phyloP scores from a whole-genome alignment of 2,113 vertebrate species.

The Melanerpes formicivorus region DNA sequence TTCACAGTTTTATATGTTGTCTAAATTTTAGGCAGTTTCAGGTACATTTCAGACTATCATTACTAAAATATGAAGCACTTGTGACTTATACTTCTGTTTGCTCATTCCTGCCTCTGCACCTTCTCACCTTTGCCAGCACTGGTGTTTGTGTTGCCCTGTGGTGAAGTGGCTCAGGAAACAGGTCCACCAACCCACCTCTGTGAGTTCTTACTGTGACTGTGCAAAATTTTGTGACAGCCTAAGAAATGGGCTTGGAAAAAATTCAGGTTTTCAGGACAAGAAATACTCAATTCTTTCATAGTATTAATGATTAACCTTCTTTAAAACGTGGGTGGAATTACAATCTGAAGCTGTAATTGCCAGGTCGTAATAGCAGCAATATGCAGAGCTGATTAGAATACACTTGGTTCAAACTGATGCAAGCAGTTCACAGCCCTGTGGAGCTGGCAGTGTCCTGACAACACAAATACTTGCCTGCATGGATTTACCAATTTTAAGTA shows the following conservation, averaged over 20 bases:
- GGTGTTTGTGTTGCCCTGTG: background rate
- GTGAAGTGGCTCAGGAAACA: background rate
- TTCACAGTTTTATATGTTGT: background rate
- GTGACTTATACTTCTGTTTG: background rate
- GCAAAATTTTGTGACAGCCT: background rate
- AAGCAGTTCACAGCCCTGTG: background rate
- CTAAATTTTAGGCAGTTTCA: background rate
- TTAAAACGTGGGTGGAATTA: background rate
- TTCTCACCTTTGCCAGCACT: background rate
- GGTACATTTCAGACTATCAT: background rate
- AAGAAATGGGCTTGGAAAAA: background rate
- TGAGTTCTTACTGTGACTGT: background rate
- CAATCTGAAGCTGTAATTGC: background rate
- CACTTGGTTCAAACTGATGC: background rate
- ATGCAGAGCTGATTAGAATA: background rate
- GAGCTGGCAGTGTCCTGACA: background rate
- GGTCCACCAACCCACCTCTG: background rate
- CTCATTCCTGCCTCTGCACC: background rate
- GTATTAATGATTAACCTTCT: background rate
- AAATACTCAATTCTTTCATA: background rate
- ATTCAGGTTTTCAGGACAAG: background rate
- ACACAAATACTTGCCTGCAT: background rate
- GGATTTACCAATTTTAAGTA: background rate
- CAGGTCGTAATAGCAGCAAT: background rate
- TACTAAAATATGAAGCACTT: background rate